phyloP scores from a whole-genome alignment of 2,888 invertebrate genomes.

The Eupithecia insigniata region DNA sequence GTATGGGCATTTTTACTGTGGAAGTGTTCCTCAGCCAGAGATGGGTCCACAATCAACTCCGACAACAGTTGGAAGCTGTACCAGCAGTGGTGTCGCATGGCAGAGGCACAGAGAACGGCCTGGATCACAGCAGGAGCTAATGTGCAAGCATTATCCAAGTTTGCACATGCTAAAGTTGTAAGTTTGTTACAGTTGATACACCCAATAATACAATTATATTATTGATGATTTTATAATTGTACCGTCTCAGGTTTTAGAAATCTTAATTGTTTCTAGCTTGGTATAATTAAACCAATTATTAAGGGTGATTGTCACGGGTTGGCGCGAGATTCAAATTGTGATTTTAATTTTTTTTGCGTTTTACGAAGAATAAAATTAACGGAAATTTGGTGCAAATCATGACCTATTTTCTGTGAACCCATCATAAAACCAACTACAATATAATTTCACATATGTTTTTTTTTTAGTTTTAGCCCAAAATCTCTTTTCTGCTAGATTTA shows the following conservation, averaged over 20 bases:
- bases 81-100: slow-evolving; percentile 93
- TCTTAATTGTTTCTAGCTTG: not conserved
- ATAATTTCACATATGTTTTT: too few species aligned
- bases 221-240: not conserved
- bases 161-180: slow-evolving; percentile 88
- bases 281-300: not conserved
- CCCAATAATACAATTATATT: not conserved
- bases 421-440: too few species aligned
- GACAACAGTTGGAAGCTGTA: slow-evolving; percentile 91
- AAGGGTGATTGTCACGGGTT: too few species aligned
- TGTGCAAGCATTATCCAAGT: slow-evolving; percentile 88
- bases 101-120: slow-evolving; percentile 88
- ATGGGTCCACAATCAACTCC: slow-evolving; percentile 77
- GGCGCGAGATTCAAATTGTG: too few species aligned
- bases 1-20: slow-evolving; percentile 94
- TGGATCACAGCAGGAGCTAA: slow-evolving; percentile 92
- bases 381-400: too few species aligned
- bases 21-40: slow-evolving; percentile 85
- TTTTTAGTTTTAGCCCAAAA: too few species aligned
- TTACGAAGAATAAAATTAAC: too few species aligned
- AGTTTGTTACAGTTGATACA: slow-evolving; percentile 50
- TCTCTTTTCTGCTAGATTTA: too few species aligned
- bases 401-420: too few species aligned
- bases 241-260: not conserved
- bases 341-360: too few species aligned